Base-by-base conservation (phyloP, 23 tunicate species). In the Styela plicata region DNA sequence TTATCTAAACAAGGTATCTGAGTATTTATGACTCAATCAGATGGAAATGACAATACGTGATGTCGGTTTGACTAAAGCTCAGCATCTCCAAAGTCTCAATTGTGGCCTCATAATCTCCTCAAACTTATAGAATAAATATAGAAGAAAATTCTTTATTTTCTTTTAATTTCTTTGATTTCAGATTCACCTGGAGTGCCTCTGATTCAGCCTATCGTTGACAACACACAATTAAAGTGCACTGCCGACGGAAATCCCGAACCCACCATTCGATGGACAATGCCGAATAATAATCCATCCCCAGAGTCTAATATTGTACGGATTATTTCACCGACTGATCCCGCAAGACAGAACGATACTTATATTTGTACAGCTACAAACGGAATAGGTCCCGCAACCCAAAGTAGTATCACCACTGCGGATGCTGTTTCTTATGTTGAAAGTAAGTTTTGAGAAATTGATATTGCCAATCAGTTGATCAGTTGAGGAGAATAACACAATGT, bases 241-340 rank as follows among this genome's bases (percentile, higher is more conserved):
- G 80, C 93, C 5, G 80, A 83, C 16, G 87, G 87, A n/a, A 88
- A 88, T 68, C 93, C 93, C 24, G 36, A 78, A 23, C 88, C 86
- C 17, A 83, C 82, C 2, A 85, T 85, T 30, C 34, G 3, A 34
- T 88, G 93, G 93, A 74, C 53, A 1, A 31, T 87, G 83, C 91
- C 91, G 19, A 67, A 57, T 13, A 64, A 76, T 5, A 29, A 28
- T 30, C 3, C 79, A 19, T 77, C 88, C 18, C 37, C 17, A 29
- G 63, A 27, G 21, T 83, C 75, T 24, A 35, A 62, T 23, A 78
- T 84, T 22, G 79, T 78, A 10, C 68, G 31, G 57, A 34, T 88
- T 19, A 61, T 88, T 0, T 37, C 69, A 0, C 87, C 93, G 2
- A 62, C 36, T 21, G 83, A 83, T 36, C 87, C 93, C 2, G 30